Evolutionary conservation across 2,797 vertebrate genomes (phyloP).

Genomic region (Meriones psammophilus): DNA sequence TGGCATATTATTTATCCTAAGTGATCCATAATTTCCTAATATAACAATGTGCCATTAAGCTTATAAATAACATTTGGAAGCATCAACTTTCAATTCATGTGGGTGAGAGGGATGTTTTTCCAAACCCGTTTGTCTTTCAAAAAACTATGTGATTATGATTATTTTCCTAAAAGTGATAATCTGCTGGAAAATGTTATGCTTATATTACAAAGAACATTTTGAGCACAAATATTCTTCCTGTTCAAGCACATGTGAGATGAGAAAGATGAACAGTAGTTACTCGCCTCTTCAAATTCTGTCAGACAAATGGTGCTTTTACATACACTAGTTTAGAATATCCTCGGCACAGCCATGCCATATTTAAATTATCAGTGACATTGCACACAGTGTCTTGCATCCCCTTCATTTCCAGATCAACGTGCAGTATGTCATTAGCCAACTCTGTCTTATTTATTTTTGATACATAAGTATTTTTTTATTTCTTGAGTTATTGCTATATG

Average conservation of each 20-base stretch:
- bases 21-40: neutral
- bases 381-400: neutral
- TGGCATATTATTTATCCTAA: neutral
- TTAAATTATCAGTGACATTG: constrained; percentile 6
- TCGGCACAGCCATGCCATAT: neutral
- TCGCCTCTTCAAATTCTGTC: neutral
- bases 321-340: neutral
- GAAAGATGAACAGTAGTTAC: neutral
- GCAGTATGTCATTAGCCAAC: neutral
- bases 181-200: neutral
- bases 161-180: neutral
- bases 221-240: neutral
- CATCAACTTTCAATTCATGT: constrained; percentile 9
- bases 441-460: neutral
- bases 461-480: neutral
- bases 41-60: neutral
- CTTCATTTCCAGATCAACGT: neutral
- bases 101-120: neutral
- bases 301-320: neutral
- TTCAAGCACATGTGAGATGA: neutral
- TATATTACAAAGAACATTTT: neutral
- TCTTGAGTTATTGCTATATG: neutral
- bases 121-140: neutral
- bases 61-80: constrained; percentile 35
- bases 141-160: neutral